Evolutionary conservation across 2,888 invertebrate species (phyloP).

Genomic region (Apamea epomidion): DNA sequence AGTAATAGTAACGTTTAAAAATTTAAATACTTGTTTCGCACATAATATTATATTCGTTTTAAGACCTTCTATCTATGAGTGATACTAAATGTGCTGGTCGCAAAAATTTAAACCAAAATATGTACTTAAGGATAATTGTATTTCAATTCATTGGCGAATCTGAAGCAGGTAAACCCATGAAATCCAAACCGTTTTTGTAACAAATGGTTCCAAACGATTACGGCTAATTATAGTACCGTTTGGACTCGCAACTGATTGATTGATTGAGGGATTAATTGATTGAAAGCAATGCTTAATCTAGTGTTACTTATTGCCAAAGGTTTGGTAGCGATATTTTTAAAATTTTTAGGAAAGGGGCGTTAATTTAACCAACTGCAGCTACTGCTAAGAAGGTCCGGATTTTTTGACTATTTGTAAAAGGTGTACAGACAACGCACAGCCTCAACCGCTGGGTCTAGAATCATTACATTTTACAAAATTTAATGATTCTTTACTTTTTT

Average conservation of each 20-base stretch:
- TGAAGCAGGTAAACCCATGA: no score
- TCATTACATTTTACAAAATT: background rate
- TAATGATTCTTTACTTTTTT: no score
- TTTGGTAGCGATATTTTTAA: background rate
- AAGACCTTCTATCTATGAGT: background rate
- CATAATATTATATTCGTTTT: background rate
- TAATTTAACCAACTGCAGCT: background rate
- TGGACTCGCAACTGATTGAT: constrained; percentile 25
- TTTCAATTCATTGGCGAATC: no score
- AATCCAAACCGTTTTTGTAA: constrained; percentile 11
- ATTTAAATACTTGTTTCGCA: background rate
- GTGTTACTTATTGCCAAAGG: constrained; percentile 23
- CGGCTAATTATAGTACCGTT: constrained; percentile 30
- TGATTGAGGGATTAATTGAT: constrained; percentile 54
- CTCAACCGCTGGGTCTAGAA: background rate
- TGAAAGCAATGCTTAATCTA: constrained; percentile 51
- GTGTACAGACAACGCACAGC: background rate
- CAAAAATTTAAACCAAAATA: background rate
- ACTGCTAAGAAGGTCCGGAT: background rate
- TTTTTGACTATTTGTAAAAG: background rate
- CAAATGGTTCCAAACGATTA: constrained; percentile 35
- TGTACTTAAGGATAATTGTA: no score
- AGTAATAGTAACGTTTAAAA: no score
- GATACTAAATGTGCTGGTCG: background rate
- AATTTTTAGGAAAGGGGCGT: no score